Conservation (phyloP, 2,888 invertebrate genomes). For the Bibio marci region DNA sequence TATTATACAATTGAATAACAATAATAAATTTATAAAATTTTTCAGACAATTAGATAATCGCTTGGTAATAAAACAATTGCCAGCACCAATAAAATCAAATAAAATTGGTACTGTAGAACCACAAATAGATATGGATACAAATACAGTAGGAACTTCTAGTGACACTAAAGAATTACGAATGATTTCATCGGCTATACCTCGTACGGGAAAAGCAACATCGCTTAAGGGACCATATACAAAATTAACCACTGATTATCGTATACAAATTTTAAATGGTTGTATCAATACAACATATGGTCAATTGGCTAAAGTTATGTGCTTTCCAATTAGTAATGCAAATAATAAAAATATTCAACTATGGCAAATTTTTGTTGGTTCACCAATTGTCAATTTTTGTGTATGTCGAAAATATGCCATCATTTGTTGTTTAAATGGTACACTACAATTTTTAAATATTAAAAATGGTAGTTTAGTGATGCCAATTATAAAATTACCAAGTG, state of each 20-base stretch:
- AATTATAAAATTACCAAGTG: conserved; percentile 20
- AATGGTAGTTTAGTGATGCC: conserved; percentile 24
- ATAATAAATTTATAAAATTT: too few relatives aligned
- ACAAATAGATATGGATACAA: neutral
- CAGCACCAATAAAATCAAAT: conserved; percentile 5
- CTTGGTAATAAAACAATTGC: conserved; percentile 15
- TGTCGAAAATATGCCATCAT: conserved; percentile 24
- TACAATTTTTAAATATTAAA: conserved; percentile 21
- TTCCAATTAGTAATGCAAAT: conserved; percentile 12
- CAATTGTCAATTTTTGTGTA: conserved; percentile 24
- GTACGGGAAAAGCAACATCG: conserved; percentile 11
- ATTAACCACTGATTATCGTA: conserved; percentile 13
- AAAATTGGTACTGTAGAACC: conserved; percentile 1
- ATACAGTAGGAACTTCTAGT: neutral
- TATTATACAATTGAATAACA: too few relatives aligned
- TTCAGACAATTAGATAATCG: conserved; percentile 20
- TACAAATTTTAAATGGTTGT: conserved; percentile 29
- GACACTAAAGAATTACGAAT: too few relatives aligned
- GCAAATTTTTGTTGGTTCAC: conserved; percentile 47
- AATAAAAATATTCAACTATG: conserved; percentile 22
- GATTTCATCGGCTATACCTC: too few relatives aligned
- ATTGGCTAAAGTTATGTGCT: conserved; percentile 35
- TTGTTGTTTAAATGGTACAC: conserved; percentile 25
- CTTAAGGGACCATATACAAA: conserved; percentile 17
- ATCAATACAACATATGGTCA: conserved; percentile 42